Evolutionary conservation across 2,113 vertebrate genomes (phyloP).

Genomic region (Chlorodrepanis virens): DNA sequence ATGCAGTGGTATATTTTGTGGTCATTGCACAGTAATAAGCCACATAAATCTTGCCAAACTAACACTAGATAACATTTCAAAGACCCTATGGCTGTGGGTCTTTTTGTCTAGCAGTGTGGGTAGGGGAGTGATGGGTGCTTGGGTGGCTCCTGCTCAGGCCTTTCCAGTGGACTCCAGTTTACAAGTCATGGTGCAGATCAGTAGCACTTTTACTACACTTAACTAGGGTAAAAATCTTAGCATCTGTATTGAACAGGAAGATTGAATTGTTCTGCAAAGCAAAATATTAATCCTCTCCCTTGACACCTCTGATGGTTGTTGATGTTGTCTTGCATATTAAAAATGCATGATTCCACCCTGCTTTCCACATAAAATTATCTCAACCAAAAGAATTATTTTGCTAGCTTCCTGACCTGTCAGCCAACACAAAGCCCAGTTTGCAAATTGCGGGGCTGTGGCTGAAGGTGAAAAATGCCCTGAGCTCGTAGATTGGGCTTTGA

Average conservation of each 20-base stretch:
- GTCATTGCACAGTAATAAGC: background rate
- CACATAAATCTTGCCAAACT: background rate
- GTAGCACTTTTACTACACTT: background rate
- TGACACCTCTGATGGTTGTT: slow-evolving; percentile 29
- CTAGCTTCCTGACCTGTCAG: slow-evolving; percentile 8
- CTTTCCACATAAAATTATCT: slow-evolving; percentile 1
- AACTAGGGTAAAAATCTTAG: background rate
- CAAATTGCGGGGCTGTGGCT: slow-evolving; percentile 35
- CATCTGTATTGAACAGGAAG: background rate
- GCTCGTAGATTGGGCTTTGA: background rate
- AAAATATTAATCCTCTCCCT: slow-evolving; percentile 48
- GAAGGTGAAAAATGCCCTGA: slow-evolving; percentile 49
- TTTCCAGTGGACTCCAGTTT: background rate
- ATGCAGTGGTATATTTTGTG: background rate
- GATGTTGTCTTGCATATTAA: slow-evolving; percentile 60
- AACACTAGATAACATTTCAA: background rate
- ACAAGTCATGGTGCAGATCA: background rate
- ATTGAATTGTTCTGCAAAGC: background rate
- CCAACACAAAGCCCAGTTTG: background rate
- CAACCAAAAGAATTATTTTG: slow-evolving; percentile 27
- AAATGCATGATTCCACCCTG: slow-evolving; percentile 13
- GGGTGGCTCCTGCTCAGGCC: background rate
- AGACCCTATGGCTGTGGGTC: background rate
- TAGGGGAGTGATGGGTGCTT: background rate
- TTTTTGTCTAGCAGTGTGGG: background rate